Percentiles rank a stretch among this genome's conserved stretches.
Evolutionary conservation across 1,140 invertebrate genomes (phyloP).

Genomic region (Drosophila sp.): DNA sequence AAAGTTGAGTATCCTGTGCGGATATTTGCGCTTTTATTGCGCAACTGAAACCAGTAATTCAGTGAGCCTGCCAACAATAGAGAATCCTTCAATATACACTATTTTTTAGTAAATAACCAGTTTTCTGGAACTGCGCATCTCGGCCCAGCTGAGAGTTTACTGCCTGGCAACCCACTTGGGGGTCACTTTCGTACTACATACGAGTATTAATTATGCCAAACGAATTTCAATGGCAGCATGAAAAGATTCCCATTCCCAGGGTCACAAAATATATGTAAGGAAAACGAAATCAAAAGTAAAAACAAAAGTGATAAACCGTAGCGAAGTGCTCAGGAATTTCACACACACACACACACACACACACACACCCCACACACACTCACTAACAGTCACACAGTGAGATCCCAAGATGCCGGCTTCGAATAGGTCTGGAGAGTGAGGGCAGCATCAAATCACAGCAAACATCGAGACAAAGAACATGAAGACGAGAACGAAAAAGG

Average conservation of each 20-base stretch:
- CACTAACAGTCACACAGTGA: conserved; percentile 20
- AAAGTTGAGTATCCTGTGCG: conserved; percentile 15
- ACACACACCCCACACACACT: conserved; percentile 32
- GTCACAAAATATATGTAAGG: conserved; percentile 5
- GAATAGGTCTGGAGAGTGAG: conserved; percentile 3
- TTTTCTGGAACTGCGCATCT: conserved; percentile 18
- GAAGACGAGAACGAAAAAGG: conserved; percentile 47
- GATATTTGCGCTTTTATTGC: background rate
- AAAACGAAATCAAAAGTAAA: conserved; percentile 75
- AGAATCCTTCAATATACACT: background rate
- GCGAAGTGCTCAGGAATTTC: conserved; percentile 52
- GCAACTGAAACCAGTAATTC: conserved; percentile 20
- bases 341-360: conserved; percentile 40
- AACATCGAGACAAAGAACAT: conserved; percentile 20
- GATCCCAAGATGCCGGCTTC: conserved; percentile 31
- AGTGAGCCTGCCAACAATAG: background rate
- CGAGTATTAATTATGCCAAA: conserved; percentile 38
- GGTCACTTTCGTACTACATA: background rate
- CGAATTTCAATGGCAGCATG: conserved; percentile 16
- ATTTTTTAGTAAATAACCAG: conserved; percentile 10
- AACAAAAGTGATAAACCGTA: conserved; percentile 75
- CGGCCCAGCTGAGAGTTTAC: background rate
- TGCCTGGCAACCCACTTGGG: conserved; percentile 2
- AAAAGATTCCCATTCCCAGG: conserved; percentile 56
- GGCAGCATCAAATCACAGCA: conserved; percentile 77